Evolutionary conservation across 2,888 invertebrate genomes (phyloP).

Genomic region (Cyaniris semiargus): DNA sequence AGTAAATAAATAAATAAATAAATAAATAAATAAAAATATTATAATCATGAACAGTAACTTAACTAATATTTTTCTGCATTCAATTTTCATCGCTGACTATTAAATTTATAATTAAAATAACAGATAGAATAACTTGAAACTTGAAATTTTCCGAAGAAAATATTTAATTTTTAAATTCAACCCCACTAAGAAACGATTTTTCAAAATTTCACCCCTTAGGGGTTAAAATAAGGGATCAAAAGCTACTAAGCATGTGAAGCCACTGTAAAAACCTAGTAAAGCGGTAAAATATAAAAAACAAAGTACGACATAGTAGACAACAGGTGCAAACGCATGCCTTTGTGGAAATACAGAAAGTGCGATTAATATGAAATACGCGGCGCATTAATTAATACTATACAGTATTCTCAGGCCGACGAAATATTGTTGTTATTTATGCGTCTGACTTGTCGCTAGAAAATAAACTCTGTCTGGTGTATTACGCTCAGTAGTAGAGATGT

Average conservation of each 20-base stretch:
- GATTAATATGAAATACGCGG: constrained; percentile 70
- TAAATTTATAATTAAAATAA: no score
- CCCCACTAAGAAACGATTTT: background rate
- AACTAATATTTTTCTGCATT: no score
- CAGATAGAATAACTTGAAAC: no score
- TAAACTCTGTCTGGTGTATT: constrained; percentile 37
- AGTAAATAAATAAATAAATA: no score
- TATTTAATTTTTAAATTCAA: no score
- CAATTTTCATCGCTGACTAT: no score
- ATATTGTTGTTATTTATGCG: constrained; percentile 73
- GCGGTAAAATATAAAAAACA: constrained; percentile 48
- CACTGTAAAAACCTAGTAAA: background rate
- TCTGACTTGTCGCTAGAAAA: constrained; percentile 48
- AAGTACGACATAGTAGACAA: constrained; percentile 61
- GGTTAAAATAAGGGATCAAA: background rate
- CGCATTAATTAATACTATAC: constrained; percentile 69
- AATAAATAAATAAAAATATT: no score
- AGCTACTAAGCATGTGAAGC: background rate
- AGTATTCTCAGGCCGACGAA: constrained; percentile 56
- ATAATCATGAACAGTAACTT: no score
- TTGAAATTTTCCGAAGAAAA: no score
- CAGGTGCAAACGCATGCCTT: constrained; percentile 66
- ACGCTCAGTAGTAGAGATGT: constrained; percentile 17
- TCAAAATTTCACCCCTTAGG: background rate
- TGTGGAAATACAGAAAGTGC: constrained; percentile 59